These are phyloP conservation scores for Dryas iulia DNA, from an alignment of 1,140 invertebrate genomes.

Conservation along the genomic window DNA sequence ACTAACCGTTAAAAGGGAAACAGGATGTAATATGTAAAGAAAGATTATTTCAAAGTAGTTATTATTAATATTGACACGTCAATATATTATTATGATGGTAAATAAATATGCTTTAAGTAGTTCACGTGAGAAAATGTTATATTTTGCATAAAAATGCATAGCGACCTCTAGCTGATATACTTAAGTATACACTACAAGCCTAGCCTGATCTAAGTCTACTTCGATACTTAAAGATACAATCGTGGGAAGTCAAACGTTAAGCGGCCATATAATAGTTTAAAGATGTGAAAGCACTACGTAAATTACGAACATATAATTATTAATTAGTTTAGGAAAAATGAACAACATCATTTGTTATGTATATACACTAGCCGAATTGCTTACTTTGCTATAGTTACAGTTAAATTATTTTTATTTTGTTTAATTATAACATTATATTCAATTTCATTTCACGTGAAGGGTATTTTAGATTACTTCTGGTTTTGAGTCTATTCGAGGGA, in stretches of 20 bases:
- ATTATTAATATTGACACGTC: neutral
- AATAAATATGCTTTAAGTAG: neutral
- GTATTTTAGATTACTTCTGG: no score
- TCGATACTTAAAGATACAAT: constrained; percentile 28
- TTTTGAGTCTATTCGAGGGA: no score
- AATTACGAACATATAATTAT: neutral
- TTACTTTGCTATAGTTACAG: neutral
- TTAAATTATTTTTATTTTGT: neutral
- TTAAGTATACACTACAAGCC: neutral
- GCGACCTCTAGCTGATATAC: neutral
- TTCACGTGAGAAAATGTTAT: neutral
- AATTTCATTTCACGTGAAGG: no score
- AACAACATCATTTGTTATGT: neutral
- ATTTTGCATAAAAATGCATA: neutral
- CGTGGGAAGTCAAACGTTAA: constrained; percentile 68
- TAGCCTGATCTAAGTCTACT: neutral
- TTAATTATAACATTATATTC: neutral
- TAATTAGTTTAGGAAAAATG: neutral
- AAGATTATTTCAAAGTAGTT: neutral
- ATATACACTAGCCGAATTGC: no score
- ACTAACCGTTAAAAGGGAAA: no score
- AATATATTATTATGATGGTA: no score
- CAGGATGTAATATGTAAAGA: no score
- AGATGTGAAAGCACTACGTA: constrained; percentile 39
- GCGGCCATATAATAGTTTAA: constrained; percentile 64